phyloP scores from a whole-genome alignment of 2,888 invertebrate genomes.

The Sicus ferrugineus region DNA sequence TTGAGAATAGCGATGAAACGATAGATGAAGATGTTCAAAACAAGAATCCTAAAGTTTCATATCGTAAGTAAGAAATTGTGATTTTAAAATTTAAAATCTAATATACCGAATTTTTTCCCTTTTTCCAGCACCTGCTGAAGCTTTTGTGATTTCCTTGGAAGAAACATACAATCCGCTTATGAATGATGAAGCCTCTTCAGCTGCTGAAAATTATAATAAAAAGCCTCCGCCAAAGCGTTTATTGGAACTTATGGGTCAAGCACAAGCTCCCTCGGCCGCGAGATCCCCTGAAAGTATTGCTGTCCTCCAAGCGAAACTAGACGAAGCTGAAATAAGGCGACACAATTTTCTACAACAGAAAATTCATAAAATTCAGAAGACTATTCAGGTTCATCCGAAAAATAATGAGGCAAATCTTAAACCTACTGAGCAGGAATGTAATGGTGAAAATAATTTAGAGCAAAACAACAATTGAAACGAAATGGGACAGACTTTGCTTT shows the following conservation, averaged over 20 bases:
- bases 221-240: constrained; percentile 75
- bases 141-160: constrained; percentile 69
- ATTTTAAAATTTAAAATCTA: background rate
- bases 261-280: constrained; percentile 65
- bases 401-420: background rate
- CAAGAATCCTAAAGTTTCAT: background rate
- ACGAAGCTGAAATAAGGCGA: constrained; percentile 76
- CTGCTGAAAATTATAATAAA: background rate
- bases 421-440: no score
- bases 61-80: constrained; percentile 1
- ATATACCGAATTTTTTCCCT: background rate
- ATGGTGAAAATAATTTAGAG: no score
- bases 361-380: constrained; percentile 59
- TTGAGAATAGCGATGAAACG: background rate
- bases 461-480: no score
- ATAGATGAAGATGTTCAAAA: background rate
- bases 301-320: constrained; percentile 75
- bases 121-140: constrained; percentile 65
- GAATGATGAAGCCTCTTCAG: constrained; percentile 43
- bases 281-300: constrained; percentile 66
- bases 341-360: constrained; percentile 65
- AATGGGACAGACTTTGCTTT: no score
- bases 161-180: background rate
- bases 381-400: constrained; percentile 62
- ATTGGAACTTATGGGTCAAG: constrained; percentile 71